A percentile compares a stretch with the other conserved stretches of the same genome.
These are phyloP conservation scores for Periphyllus acericola DNA, from an alignment of 2,888 invertebrate genomes.

Conservation along the genomic window DNA sequence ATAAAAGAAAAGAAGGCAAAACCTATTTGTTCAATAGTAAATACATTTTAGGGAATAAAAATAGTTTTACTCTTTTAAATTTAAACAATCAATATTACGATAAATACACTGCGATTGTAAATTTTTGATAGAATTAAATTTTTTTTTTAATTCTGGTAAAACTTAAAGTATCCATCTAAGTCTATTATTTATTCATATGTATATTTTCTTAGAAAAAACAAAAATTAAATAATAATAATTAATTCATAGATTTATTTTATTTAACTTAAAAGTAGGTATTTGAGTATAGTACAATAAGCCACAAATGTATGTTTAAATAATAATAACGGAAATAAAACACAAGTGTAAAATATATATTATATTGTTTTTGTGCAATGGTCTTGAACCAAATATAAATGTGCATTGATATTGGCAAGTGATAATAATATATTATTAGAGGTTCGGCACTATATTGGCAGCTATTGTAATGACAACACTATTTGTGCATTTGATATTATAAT, in stretches of 20 bases:
- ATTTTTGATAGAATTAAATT: too few relatives aligned
- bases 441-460: constrained; percentile 5
- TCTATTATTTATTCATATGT: too few relatives aligned
- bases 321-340: not conserved
- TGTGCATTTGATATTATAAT: not conserved
- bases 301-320: not conserved
- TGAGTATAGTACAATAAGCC: not conserved
- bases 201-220: too few relatives aligned
- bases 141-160: too few relatives aligned
- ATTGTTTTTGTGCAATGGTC: not conserved
- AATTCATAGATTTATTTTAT: not conserved
- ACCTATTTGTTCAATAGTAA: too few relatives aligned
- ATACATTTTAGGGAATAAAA: too few relatives aligned
- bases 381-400: constrained; percentile 36
- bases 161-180: too few relatives aligned
- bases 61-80: too few relatives aligned
- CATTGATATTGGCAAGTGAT: constrained; percentile 4
- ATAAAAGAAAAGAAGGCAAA: too few relatives aligned
- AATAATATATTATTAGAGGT: constrained; percentile 34
- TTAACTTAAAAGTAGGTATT: not conserved
- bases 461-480: constrained; percentile 9
- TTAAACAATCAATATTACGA: too few relatives aligned
- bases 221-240: not conserved
- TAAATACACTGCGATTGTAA: too few relatives aligned
- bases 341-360: not conserved